These are phyloP conservation scores for Gambusia yucatana DNA, from an alignment of 2,797 vertebrate genomes.

Conservation along the genomic window DNA sequence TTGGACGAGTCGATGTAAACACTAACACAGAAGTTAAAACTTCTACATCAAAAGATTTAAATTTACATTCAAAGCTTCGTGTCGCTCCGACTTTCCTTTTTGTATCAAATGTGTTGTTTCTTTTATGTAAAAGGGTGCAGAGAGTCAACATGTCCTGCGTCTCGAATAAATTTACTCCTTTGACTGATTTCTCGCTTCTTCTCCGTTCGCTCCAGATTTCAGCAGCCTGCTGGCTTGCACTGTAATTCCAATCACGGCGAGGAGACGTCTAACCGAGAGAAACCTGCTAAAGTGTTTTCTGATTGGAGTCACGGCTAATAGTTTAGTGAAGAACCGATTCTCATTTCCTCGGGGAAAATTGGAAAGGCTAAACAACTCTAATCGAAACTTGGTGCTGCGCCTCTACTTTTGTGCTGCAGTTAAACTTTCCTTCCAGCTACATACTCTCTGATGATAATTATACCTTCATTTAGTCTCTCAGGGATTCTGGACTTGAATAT, in stretches of 20 bases:
- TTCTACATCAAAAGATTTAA: background rate
- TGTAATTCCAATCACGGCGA: conserved; percentile 21
- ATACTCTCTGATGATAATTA: background rate
- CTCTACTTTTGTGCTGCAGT: background rate
- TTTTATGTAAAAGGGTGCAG: background rate
- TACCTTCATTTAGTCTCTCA: background rate
- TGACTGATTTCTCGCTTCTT: background rate
- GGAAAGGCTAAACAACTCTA: background rate
- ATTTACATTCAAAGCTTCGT: background rate
- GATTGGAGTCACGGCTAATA: conserved; percentile 2
- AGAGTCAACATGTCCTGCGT: background rate
- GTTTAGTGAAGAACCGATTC: background rate
- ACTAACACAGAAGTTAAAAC: background rate
- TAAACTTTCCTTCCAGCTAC: background rate
- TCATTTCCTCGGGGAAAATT: background rate
- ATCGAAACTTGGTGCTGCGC: background rate
- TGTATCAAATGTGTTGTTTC: too few species aligned
- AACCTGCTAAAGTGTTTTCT: conserved; percentile 6
- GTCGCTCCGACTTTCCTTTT: background rate
- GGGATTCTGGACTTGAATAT: background rate
- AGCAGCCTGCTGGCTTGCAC: background rate
- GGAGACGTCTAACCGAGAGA: background rate
- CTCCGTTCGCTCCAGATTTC: background rate
- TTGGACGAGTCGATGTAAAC: background rate
- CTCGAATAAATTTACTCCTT: background rate